A percentile compares a stretch with the other conserved stretches of the same genome.
These are phyloP conservation scores for Plebejus melissa DNA, from an alignment of 2,888 invertebrate species.

Conservation along the genomic window DNA sequence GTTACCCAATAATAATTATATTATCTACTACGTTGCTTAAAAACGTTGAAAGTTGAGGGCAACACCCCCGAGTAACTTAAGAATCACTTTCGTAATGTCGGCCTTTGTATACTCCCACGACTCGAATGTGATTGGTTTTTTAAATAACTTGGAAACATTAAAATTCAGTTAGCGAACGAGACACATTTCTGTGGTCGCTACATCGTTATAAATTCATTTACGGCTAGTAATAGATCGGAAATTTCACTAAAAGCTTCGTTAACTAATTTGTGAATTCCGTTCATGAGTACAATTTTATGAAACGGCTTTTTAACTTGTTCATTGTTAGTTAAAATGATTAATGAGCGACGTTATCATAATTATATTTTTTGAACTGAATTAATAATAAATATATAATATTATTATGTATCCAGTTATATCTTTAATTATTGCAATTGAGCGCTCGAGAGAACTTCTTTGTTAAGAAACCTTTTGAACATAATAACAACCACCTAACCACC, in stretches of 20 bases:
- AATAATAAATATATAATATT: neutral
- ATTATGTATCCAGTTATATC: neutral
- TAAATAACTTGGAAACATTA: neutral
- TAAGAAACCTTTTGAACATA: too few relatives aligned
- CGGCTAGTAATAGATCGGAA: conserved; percentile 9
- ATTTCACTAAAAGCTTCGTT: conserved; percentile 17
- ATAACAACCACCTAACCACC: too few relatives aligned
- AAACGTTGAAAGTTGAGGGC: neutral
- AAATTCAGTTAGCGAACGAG: conserved; percentile 11
- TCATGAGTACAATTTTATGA: neutral
- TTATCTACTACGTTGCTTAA: too few relatives aligned
- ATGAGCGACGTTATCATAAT: neutral
- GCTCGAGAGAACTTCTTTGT: neutral
- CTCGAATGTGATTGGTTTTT: conserved; percentile 11
- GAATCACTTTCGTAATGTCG: conserved; percentile 5
- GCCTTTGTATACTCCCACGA: neutral
- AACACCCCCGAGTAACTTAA: neutral
- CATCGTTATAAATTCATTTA: conserved; percentile 10
- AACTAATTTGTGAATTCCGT: conserved; percentile 11
- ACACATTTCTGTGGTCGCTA: conserved; percentile 14
- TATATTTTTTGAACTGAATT: neutral
- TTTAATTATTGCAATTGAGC: neutral
- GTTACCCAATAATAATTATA: neutral
- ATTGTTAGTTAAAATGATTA: neutral
- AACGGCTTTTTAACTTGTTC: neutral